A percentile compares a stretch with the other conserved stretches of the same genome.
phyloP scores from a whole-genome alignment of 2,113 vertebrate genomes.

The Callocephalon fimbriatum region DNA sequence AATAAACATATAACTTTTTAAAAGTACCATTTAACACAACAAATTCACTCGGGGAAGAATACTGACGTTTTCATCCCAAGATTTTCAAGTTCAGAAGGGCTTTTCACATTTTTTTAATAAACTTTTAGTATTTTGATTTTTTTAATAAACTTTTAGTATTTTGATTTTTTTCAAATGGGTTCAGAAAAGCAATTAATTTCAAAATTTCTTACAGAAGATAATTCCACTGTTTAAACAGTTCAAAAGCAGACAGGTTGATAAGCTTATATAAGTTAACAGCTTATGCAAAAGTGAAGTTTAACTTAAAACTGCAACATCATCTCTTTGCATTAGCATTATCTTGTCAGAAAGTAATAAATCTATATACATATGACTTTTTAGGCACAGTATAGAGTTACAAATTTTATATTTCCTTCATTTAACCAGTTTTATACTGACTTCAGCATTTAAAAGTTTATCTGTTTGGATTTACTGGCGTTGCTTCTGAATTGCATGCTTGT shows the following conservation, averaged over 20 bases:
- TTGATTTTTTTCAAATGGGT: neutral
- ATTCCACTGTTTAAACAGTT: conserved; percentile 20
- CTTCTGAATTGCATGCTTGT: neutral
- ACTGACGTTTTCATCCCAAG: neutral
- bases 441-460: neutral
- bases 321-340: conserved; percentile 18
- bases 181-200: conserved; percentile 7
- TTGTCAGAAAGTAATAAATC: conserved; percentile 42
- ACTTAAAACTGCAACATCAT: conserved; percentile 54
- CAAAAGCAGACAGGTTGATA: conserved; percentile 20
- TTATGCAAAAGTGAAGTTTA: conserved; percentile 45
- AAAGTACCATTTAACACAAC: neutral
- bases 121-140: neutral
- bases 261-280: conserved; percentile 27
- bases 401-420: conserved; percentile 1
- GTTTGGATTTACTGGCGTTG: neutral
- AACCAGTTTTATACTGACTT: conserved; percentile 20
- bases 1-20: neutral
- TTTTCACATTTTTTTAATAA: neutral
- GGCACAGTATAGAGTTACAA: neutral
- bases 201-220: neutral
- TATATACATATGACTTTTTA: neutral
- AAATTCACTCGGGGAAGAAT: neutral
- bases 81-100: neutral
- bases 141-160: neutral